Evolutionary conservation across 2,113 vertebrate species (phyloP).

Genomic region (Corythornis vintsioides): DNA sequence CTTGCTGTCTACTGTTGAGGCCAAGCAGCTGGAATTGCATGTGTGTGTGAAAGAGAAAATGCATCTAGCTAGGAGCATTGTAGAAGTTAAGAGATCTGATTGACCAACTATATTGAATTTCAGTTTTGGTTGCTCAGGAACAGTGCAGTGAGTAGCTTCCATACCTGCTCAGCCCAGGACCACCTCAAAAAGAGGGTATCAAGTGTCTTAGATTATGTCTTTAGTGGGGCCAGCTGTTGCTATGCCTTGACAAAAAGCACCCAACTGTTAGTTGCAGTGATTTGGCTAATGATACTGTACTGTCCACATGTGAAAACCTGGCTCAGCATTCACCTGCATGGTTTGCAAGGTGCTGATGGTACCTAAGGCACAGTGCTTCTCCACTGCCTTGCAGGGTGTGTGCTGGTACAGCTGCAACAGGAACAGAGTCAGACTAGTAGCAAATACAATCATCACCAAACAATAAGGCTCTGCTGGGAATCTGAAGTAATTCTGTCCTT

Average conservation of each 20-base stretch:
- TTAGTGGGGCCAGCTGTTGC: background rate
- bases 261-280: background rate
- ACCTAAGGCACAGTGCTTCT: background rate
- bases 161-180: background rate
- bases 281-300: background rate
- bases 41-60: background rate
- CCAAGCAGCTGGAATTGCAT: background rate
- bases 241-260: background rate
- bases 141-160: background rate
- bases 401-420: background rate
- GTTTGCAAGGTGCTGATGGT: background rate
- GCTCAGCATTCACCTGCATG: fast-evolving
- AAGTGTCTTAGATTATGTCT: background rate
- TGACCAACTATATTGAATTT: background rate
- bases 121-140: background rate
- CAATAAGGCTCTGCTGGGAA: background rate
- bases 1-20: background rate
- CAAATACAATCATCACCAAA: background rate
- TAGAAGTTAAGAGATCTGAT: background rate
- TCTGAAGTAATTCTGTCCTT: background rate
- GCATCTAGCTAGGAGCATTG: background rate
- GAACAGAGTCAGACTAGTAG: background rate
- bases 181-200: background rate
- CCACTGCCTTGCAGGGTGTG: background rate
- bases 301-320: background rate